Base-by-base conservation (phyloP, 2,113 vertebrate species). In the Dasyurus viverrinus region DNA sequence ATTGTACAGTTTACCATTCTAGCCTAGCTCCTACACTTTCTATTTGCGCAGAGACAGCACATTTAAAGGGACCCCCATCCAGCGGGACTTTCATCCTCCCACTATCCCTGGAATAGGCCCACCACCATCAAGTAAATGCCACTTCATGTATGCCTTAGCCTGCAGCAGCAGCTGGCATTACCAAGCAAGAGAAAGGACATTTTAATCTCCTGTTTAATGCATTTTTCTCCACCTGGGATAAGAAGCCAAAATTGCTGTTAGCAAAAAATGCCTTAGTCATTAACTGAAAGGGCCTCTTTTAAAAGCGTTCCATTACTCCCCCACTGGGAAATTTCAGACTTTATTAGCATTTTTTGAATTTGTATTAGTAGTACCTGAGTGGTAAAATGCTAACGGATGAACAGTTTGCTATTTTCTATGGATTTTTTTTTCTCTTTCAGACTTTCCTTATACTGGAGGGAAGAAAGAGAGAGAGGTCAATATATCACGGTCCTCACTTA, bases 211-310 rank as follows among this genome's bases (percentile, higher is more conserved):
- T 94, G 53, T 98, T 98, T 98, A 98, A 98, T 98, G 95, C 89
- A 89, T 97, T 97, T 97, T 98, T 98, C 94, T 95, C 89, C 98
- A 98, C 97, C 97, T 98, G 96, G 97, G 94, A 98, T 97, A 98
- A 98, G 97, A 97, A 98, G 96, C 91, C 95, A 98, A 98, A 98
- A 98, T 98, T 98, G 97, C 98, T 98, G 97, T 97, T 98, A 98
- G 97, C 97, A 97, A 98, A 98, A 98, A 98, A 98, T 97, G 97
- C 97, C 98, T 98, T 98, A 98, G 98, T 98, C 98, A 98, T 99
- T 98, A 98, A 98, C 91, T 89, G 96, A 98, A 98, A 98, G 96
- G 97, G 98, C 98, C 92, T 96, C 98, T 98, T 98, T 98, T 30
- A 98, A 98, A 98, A 98, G 97, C 97, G 98, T 98, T 98, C 98